Base-by-base conservation (phyloP, 2,888 invertebrate species). In the Acrobasis repandana region DNA sequence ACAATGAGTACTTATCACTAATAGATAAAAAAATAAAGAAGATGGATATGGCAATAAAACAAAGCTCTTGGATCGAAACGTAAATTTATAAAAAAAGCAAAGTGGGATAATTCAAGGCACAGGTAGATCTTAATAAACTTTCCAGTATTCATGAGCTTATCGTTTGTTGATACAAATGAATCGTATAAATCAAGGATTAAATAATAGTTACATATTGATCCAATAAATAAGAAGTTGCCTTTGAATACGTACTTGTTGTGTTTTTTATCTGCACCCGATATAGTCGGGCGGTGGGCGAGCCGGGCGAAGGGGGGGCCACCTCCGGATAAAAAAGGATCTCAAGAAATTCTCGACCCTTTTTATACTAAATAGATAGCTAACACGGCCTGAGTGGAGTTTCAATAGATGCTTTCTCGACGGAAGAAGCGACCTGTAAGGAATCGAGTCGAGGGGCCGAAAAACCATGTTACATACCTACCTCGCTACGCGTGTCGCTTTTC, bases 331-430 rank as follows among this genome's bases (percentile, higher is more conserved):
- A 92, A 90, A 89, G 87, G 88, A 89, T 87, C 88, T 84, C 77
- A 79, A 83, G 85, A 89, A 87, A 83, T 83, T 85, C 86, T 87
- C 89, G 90, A 89, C 89, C 90, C 91, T 91, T 92, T 92, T 91
- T 91, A 91, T 91, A 91, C 92, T 92, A 91, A 92, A 92, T 89
- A 92, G 92, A 90, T 91, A 91, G 91, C 88, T 90, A 91, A 91
- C 92, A 89, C 90, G 88, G 88, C 82, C 90, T 90, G 90, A 91
- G 92, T 91, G 92, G 90, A 91, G 91, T 89, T 91, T 92, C 92
- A 92, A 91, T 92, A 88, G 91, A 91, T 88, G 90, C 90, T 91
- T 88, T 90, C 85, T 86, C 89, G 87, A 81, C 85, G 87, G 83
- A 86, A 85, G 90, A 88, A 86, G 89, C 91, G 89, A 90, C 91